A percentile compares a stretch with the other conserved stretches of the same genome.
phyloP scores from a whole-genome alignment of 1,140 invertebrate species.

The Drosophila chauvacae region DNA sequence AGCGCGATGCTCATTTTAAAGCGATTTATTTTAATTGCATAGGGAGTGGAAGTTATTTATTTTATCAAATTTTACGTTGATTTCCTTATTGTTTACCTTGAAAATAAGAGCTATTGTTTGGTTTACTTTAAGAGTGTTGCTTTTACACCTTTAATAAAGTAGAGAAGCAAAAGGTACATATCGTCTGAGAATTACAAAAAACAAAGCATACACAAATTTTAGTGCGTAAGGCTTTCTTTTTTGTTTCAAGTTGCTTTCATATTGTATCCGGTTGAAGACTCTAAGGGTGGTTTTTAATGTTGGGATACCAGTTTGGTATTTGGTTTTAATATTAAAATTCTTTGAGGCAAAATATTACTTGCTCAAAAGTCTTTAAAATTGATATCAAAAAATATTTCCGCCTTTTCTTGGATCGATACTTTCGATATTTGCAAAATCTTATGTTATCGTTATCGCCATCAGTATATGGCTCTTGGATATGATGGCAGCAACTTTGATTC shows the following conservation, averaged over 20 bases:
- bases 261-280: background rate
- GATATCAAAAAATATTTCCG: background rate
- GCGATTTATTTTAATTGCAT: background rate
- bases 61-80: no score
- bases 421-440: constrained; percentile 2
- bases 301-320: no score
- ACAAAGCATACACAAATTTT: background rate
- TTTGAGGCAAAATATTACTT: background rate
- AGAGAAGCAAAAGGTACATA: no score
- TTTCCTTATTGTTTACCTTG: background rate
- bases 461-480: constrained; percentile 36
- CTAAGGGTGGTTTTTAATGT: background rate
- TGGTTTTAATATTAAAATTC: background rate
- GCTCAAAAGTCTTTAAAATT: background rate
- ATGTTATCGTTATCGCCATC: constrained; percentile 41
- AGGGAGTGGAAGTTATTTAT: background rate
- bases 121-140: background rate
- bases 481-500: constrained; percentile 46
- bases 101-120: background rate
- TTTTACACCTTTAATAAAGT: background rate
- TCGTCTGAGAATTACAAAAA: background rate
- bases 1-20: background rate
- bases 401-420: background rate
- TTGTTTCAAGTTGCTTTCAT: background rate
- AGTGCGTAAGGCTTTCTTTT: background rate